Evolutionary conservation across 2,113 vertebrate genomes (phyloP).

Genomic region (Junco hyemalis): DNA sequence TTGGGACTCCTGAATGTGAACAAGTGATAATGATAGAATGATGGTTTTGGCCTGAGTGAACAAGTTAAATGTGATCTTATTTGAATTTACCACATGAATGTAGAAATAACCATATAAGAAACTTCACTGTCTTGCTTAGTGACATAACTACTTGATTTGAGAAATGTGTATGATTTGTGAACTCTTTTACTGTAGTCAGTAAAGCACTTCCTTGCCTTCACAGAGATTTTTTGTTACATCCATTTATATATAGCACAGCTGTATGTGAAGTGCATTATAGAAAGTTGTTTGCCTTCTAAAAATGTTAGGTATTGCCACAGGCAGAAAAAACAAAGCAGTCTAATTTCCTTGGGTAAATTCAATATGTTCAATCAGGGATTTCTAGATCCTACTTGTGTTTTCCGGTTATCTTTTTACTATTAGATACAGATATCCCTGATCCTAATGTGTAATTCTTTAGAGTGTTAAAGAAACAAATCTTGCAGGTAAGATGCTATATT

Average conservation of each 20-base stretch:
- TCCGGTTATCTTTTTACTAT: neutral
- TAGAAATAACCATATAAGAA: neutral
- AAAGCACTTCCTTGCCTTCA: neutral
- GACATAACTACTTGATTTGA: neutral
- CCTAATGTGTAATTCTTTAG: neutral
- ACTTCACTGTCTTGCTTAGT: neutral
- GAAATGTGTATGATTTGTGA: neutral
- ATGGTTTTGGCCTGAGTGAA: neutral
- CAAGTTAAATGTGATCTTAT: neutral
- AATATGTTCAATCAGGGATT: neutral
- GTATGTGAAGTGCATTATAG: neutral
- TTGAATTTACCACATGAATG: neutral
- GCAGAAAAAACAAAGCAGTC: neutral
- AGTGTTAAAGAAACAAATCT: slow-evolving; percentile 19
- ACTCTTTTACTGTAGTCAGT: neutral
- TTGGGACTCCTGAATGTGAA: neutral
- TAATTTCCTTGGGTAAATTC: neutral
- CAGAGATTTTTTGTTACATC: neutral
- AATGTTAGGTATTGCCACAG: neutral
- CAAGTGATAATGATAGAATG: neutral
- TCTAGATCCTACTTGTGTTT: neutral
- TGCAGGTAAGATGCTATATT: slow-evolving; percentile 53
- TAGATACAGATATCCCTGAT: neutral
- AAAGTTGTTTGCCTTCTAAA: slow-evolving; percentile 13
- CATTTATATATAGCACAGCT: neutral